These are phyloP conservation scores for Parazoanthus darwini DNA, from an alignment of 92 coral and sea anemone species.

Conservation along the genomic window DNA sequence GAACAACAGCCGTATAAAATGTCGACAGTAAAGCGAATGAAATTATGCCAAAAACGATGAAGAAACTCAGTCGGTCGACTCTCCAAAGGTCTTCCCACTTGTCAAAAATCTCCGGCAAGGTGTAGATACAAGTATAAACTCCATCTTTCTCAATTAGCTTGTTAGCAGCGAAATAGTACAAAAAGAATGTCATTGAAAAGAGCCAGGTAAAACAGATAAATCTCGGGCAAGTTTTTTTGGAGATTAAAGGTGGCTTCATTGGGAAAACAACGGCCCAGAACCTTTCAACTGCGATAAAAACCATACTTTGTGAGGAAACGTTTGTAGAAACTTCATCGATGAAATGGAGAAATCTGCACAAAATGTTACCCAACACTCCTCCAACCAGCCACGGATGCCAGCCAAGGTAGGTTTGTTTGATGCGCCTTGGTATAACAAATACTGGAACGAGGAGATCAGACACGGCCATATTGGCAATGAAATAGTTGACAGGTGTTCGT, in stretches of 20 bases:
- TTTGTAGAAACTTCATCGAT: no score
- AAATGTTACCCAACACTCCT: no score
- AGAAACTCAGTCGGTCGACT: background rate
- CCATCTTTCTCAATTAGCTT: background rate
- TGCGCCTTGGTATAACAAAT: no score
- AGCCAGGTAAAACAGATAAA: background rate
- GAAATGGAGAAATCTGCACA: no score
- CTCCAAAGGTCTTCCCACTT: background rate
- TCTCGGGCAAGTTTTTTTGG: constrained; percentile 1
- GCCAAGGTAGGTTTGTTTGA: no score
- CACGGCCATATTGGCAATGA: no score
- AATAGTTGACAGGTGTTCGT: no score
- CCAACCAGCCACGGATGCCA: no score
- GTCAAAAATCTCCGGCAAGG: background rate
- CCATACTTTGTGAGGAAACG: no score
- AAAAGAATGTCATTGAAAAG: background rate
- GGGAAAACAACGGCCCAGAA: no score
- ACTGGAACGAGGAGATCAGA: no score
- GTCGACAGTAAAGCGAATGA: background rate
- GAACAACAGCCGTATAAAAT: background rate
- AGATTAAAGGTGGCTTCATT: background rate
- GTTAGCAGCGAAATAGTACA: background rate
- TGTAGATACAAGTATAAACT: background rate
- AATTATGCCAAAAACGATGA: background rate
- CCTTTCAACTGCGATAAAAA: no score